Base-by-base conservation (phyloP, 1,140 invertebrate genomes). In the Musca vetustissima region DNA sequence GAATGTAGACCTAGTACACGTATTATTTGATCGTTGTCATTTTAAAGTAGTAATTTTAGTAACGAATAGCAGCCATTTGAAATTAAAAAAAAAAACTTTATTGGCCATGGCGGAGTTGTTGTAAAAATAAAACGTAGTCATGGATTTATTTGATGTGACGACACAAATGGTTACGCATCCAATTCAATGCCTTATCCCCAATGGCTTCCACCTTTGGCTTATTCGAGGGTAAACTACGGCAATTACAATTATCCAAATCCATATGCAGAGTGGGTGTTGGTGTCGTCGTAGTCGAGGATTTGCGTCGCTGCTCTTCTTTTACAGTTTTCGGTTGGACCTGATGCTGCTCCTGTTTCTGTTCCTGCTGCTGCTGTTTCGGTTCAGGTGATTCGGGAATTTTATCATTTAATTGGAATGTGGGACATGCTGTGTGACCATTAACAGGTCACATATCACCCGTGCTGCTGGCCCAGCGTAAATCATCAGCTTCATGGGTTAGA, bases 401-500 rank as follows among this genome's bases (percentile, higher is more conserved):
- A 8, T 24, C 25, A n/a, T 13, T 61, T 15, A 50, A 13, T 13
- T 32, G 25, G 22, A 24, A 17, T 36, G 24, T 50, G 0, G 24
- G 0, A 24, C 17, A 36, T 36, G 9, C 11, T 36, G 65, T 53
- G 48, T 55, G 24, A 14, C 13, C 49, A 43, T 28, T 47, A 64
- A 17, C 76, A 79, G 79, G 80, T 73, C 82, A 83, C 73, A 85
- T 82, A 67, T 81, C 79, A 70, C 80, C 80, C 17, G 81, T 81
- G 36, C 81, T 61, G 28, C 81, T 81, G 66, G 91, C 88, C 95
- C 96, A 98, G 64, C 96, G 88, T 21, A 90, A 89, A 83, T 99
- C 97, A 82, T 99, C 97, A 15, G 94, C 96, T 83, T 97, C 93
- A 78, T 98, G 96, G 32, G 97, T 98, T 69, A 98, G 86, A 84